Evolutionary conservation across 1,140 invertebrate genomes (phyloP), one percentile per base, ranked within the genome.

Genomic region (Mylabris phalerata): DNA sequence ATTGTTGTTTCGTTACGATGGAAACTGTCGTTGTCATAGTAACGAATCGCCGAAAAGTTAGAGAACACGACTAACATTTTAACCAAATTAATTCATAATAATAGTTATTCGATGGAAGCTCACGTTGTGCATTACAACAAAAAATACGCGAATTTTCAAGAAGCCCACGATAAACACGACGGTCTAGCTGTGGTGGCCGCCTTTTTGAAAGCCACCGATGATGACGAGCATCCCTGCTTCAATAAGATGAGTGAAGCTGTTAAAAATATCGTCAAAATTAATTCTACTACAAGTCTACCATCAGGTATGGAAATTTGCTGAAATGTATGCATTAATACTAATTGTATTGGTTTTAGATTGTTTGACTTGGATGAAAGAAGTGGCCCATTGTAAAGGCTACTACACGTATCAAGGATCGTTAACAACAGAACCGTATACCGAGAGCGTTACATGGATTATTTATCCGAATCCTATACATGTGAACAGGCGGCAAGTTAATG

Each of bases 71-170:
- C 1, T 19, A 19, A 19, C 1, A 19, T 19, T 19, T 19, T 19
- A 19, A 19, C 19, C 19, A 19, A 19, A 19, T 19, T 19, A 19
- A 19, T 19, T 19, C 19, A 19, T 19, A 19, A 40, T 25, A 46
- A 48, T 66, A 84, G 83, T 63, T 88, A 82, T 65, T 84, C 85
- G 10, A 87, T 86, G 73, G 85, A 90, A 77, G 81, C 87, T 10
- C 90, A 93, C 66, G 79, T 86, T 13, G 86, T 92, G 0, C 89
- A 91, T 71, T 90, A 82, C 70, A 91, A 90, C 59, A 80, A 79
- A 60, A 87, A 86, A 69, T 92, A 92, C 66, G 74, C 75, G 4
- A 80, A 76, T 3, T 77, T 88, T 57, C 76, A 81, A 26, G 84
- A 85, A 44, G 89, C 89, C 4, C 77, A 81, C 0, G 82, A 82